A percentile compares a stretch with the other conserved stretches of the same genome.
phyloP scores from a whole-genome alignment of 2,797 vertebrate genomes.

The Poeciliopsis paucimaculata region DNA sequence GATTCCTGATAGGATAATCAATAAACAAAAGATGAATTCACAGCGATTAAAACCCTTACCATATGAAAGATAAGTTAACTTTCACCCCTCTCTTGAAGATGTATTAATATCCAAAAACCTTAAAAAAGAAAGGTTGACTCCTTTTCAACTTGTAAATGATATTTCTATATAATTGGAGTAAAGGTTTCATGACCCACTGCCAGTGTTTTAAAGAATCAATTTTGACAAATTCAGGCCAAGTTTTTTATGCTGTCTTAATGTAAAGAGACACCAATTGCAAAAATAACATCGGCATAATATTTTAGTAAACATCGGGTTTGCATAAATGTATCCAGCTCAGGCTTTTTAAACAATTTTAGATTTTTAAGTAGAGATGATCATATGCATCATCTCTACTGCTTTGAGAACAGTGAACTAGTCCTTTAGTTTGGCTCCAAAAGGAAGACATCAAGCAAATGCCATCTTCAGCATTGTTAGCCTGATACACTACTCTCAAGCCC shows the following conservation, averaged over 20 bases:
- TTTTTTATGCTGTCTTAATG: background rate
- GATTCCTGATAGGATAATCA: background rate
- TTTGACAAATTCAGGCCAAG: background rate
- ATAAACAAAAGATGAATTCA: background rate
- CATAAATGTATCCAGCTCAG: background rate
- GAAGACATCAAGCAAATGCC: background rate
- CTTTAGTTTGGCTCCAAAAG: background rate
- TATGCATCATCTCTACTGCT: background rate
- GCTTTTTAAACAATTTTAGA: background rate
- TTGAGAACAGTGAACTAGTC: background rate
- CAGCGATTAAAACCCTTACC: background rate
- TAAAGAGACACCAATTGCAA: background rate
- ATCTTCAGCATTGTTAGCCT: background rate
- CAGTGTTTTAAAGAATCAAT: background rate
- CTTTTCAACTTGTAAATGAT: background rate
- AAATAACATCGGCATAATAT: background rate
- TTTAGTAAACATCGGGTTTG: background rate
- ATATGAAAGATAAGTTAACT: background rate
- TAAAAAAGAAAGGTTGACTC: background rate
- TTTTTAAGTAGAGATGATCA: background rate
- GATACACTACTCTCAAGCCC: background rate
- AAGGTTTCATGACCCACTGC: background rate
- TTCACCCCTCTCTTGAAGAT: background rate
- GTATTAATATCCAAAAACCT: background rate
- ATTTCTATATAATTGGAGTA: background rate